phyloP scores from a whole-genome alignment of 1,140 invertebrate genomes.

The Bilobella aurantiaca region DNA sequence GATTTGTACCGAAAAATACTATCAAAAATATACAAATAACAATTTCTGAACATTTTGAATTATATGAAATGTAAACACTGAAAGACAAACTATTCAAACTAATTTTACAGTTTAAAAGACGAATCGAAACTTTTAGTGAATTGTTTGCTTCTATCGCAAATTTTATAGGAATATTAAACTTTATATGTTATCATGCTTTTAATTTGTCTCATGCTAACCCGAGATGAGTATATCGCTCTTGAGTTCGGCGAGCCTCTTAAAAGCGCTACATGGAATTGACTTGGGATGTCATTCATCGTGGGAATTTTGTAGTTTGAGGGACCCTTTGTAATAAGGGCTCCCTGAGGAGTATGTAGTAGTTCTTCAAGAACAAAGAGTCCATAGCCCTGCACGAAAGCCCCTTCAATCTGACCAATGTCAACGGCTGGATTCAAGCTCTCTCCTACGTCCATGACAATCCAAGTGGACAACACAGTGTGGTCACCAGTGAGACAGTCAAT shows the following conservation, averaged over 20 bases:
- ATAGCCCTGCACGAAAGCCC: conserved; percentile 56
- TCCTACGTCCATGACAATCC: conserved; percentile 61
- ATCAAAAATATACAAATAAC: conserved; percentile 3
- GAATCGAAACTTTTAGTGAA: conserved; percentile 51
- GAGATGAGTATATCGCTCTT: conserved; percentile 57
- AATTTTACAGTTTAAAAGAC: background rate
- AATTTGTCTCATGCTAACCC: conserved; percentile 42
- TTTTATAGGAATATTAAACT: too few species aligned
- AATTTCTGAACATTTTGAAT: background rate
- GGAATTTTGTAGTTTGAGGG: conserved; percentile 59
- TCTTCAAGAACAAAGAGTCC: conserved; percentile 55
- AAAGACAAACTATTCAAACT: background rate
- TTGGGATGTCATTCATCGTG: conserved; percentile 46
- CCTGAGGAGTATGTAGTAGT: conserved; percentile 47
- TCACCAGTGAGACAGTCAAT: conserved; percentile 79
- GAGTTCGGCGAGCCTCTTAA: conserved; percentile 52
- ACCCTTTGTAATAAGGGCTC: conserved; percentile 46
- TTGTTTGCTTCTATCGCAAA: too few species aligned
- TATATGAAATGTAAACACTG: too few species aligned
- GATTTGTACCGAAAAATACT: too few species aligned
- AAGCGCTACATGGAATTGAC: conserved; percentile 53
- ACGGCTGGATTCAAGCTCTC: conserved; percentile 59
- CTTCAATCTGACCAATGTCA: conserved; percentile 63
- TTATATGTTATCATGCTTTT: too few species aligned
- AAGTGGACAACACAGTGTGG: conserved; percentile 58